Evolutionary conservation across 1,140 invertebrate genomes (phyloP).

Genomic region (Caenorhabditis latens): DNA sequence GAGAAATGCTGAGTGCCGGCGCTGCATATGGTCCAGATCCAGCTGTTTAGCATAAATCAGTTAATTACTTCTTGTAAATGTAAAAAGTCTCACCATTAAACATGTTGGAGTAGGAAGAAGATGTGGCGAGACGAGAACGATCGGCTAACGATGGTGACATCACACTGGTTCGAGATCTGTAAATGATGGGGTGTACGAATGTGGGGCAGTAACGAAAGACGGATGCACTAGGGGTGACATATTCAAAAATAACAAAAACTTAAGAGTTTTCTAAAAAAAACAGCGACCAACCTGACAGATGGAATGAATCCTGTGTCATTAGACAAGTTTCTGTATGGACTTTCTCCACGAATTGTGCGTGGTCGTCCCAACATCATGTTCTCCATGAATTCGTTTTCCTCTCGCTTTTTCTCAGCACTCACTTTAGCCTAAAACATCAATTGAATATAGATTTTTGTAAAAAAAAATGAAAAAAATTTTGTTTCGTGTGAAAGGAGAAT

Average conservation of each 20-base stretch:
- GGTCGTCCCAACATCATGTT: conserved; percentile 63
- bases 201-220: not conserved
- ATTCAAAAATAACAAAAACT: too few species aligned
- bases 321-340: conserved; percentile 72
- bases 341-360: conserved; percentile 66
- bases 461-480: not conserved
- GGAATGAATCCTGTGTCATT: conserved; percentile 67
- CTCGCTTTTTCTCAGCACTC: conserved; percentile 71
- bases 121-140: conserved; percentile 40
- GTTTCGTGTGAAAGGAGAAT: not conserved
- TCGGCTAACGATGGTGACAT: conserved; percentile 47
- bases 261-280: too few species aligned
- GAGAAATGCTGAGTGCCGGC: conserved; percentile 70
- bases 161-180: conserved; percentile 39
- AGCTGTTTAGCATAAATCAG: conserved; percentile 48
- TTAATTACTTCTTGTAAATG: conserved; percentile 7
- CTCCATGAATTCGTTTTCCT: conserved; percentile 73
- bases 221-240: too few species aligned
- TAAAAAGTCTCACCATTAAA: conserved; percentile 49
- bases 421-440: conserved; percentile 68
- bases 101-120: conserved; percentile 41
- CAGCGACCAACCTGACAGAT: conserved; percentile 27
- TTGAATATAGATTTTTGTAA: not conserved
- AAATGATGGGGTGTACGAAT: not conserved
- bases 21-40: conserved; percentile 73